These are phyloP conservation scores for Rhea americana DNA, from an alignment of 2,113 vertebrate genomes.

Conservation along the genomic window DNA sequence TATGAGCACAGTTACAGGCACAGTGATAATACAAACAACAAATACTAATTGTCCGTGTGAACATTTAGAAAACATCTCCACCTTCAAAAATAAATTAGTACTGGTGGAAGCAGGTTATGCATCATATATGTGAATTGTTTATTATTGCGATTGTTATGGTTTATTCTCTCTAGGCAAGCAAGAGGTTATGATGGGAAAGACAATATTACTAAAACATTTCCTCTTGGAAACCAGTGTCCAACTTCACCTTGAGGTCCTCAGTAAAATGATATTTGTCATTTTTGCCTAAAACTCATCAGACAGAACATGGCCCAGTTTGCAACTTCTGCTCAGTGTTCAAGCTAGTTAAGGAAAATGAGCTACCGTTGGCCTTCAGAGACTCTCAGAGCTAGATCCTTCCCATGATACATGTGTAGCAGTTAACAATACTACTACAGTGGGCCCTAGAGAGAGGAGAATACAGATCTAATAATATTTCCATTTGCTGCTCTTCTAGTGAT, in stretches of 20 bases:
- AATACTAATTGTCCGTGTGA: constrained; percentile 28
- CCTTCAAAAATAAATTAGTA: constrained; percentile 7
- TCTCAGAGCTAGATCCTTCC: background rate
- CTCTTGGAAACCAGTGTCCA: background rate
- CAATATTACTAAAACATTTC: background rate
- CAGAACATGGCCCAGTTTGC: background rate
- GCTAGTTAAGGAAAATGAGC: background rate
- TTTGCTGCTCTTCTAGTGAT: background rate
- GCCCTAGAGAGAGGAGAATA: background rate
- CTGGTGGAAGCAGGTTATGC: background rate
- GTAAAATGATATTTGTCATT: background rate
- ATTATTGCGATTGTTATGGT: background rate
- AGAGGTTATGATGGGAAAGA: background rate
- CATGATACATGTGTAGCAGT: background rate
- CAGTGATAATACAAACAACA: constrained; percentile 8
- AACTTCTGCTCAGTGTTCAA: background rate
- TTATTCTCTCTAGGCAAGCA: background rate
- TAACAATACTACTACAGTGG: rapidly evolving
- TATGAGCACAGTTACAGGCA: background rate
- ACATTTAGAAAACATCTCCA: constrained; percentile 16
- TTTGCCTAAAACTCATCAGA: background rate
- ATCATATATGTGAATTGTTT: background rate
- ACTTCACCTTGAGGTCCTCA: background rate
- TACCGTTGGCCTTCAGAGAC: background rate
- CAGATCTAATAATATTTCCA: background rate